Evolutionary conservation across 2,113 vertebrate species (phyloP), one percentile per base, ranked within the genome.

Genomic region (Pungitius pungitius): DNA sequence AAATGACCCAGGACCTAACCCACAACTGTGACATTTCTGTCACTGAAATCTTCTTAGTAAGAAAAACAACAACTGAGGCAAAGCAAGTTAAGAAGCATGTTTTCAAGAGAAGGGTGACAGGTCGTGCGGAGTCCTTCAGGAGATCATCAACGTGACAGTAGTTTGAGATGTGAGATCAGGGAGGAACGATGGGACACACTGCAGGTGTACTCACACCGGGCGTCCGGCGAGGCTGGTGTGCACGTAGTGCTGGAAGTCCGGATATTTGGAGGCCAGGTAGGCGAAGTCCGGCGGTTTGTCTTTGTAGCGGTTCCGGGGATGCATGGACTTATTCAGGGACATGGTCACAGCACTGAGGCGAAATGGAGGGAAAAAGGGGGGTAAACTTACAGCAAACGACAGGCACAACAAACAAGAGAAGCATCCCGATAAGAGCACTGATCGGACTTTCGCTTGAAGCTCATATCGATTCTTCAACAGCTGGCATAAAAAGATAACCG

Each of bases 281-380:
- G 94, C 92, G 62, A 97, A 97, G 73, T 97, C 95, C 10, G 96
- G 96, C 18, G 95, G 95, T 82, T 94, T 96, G 87, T 96, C 96
- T 87, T 96, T 96, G 89, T 97, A 97, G 24, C 95, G 95, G 87
- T 97, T 97, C 83, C 95, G 92, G 77, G 94, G 95, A 85, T 96
- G 96, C 95, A 97, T 96, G 54, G 95, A 96, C 82, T 95, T 96
- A 85, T 95, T 96, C 43, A 96, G 90, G 56, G 95, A 93, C 95
- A 96, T 97, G 61, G 10, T 45, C 20, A 17, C n/a, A 73, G 37
- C 12, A 10, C 73, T 80, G 54, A 18, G n/a, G 3, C 24, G 14
- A 8, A 33, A 18, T 6, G 42, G 3, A 8, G 30, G 9, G 14
- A 15, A n/a, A 20, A 8, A 30, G 6, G 33, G 30, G 8, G 30